A percentile compares a stretch with the other conserved stretches of the same genome.
phyloP scores from a whole-genome alignment of 1,140 invertebrate species.

The Drosophila neocordata region DNA sequence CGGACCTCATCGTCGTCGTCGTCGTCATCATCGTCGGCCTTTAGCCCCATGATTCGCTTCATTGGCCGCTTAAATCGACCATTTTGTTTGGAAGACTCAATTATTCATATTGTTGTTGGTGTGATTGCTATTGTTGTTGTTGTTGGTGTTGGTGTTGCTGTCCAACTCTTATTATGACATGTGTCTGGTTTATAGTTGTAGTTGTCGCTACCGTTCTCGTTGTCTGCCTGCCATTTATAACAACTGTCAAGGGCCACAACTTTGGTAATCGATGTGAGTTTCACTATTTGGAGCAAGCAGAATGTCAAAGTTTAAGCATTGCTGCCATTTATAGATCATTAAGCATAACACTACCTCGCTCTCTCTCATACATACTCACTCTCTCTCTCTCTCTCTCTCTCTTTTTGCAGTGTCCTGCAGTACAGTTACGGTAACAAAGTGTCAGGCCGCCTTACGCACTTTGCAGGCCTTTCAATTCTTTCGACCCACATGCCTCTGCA shows the following conservation, averaged over 20 bases:
- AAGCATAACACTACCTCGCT: constrained; percentile 40
- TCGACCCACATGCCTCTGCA: constrained; percentile 94
- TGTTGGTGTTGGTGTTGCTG: constrained; percentile 22
- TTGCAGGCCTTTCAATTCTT: constrained; percentile 95
- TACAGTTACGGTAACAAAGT: constrained; percentile 95
- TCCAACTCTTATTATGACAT: constrained; percentile 66
- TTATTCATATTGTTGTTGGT: constrained; percentile 67
- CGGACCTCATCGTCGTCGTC: constrained; percentile 37
- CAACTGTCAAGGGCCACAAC: constrained; percentile 68
- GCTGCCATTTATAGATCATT: constrained; percentile 78
- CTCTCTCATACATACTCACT: background rate
- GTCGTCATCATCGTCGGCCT: background rate
- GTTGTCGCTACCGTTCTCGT: constrained; percentile 48
- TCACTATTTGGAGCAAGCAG: constrained; percentile 50
- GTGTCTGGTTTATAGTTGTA: constrained; percentile 74
- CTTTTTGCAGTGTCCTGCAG: constrained; percentile 92
- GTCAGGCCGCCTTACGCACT: constrained; percentile 93
- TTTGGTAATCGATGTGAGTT: constrained; percentile 67
- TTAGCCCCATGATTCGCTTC: constrained; percentile 46
- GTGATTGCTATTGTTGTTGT: constrained; percentile 25
- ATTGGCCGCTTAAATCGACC: constrained; percentile 78
- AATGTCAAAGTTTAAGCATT: constrained; percentile 75
- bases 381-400: background rate
- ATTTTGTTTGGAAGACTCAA: constrained; percentile 73
- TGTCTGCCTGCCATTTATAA: constrained; percentile 70